These are phyloP conservation scores for Pseudolaguvia tuberculata DNA, from an alignment of 2,113 vertebrate species.

Conservation along the genomic window DNA sequence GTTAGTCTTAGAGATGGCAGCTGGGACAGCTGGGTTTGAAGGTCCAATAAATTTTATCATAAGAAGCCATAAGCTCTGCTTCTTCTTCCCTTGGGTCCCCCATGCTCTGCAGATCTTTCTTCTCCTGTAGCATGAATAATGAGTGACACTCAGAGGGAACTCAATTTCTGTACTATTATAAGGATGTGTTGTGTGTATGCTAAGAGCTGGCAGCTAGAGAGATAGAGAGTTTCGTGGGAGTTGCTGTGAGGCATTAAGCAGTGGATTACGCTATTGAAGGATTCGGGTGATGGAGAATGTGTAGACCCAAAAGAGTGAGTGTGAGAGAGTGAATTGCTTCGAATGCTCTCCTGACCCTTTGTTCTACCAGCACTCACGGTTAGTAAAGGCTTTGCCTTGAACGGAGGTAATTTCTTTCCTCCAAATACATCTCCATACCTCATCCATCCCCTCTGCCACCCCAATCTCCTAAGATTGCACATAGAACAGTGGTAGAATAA, in stretches of 20 bases:
- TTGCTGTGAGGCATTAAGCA: constrained; percentile 19
- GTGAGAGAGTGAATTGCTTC: constrained; percentile 34
- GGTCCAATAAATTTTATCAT: constrained; percentile 33
- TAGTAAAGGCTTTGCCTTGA: constrained; percentile 40
- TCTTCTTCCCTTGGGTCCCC: constrained; percentile 22
- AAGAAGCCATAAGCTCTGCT: constrained; percentile 29
- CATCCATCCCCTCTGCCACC: constrained; percentile 23
- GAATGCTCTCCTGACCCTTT: constrained; percentile 24
- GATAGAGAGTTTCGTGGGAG: constrained; percentile 33
- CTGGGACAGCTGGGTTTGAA: constrained; percentile 14
- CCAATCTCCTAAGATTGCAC: constrained; percentile 40
- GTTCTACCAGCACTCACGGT: constrained; percentile 11
- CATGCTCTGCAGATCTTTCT: constrained; percentile 33
- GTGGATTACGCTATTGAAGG: constrained; percentile 30
- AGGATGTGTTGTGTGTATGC: constrained; percentile 40
- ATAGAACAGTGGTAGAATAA: constrained; percentile 49
- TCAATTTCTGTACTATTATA: constrained; percentile 39
- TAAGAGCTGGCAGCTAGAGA: constrained; percentile 29
- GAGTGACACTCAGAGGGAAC: constrained; percentile 38
- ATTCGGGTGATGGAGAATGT: constrained; percentile 24
- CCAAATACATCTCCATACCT: constrained; percentile 35
- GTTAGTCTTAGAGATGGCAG: constrained; percentile 15
- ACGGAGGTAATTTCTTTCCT: constrained; percentile 46
- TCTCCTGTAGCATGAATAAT: constrained; percentile 43
- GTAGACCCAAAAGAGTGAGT: constrained; percentile 10